These are phyloP conservation scores for Furcifer pardalis DNA, from an alignment of 2,797 vertebrate genomes.

Conservation along the genomic window DNA sequence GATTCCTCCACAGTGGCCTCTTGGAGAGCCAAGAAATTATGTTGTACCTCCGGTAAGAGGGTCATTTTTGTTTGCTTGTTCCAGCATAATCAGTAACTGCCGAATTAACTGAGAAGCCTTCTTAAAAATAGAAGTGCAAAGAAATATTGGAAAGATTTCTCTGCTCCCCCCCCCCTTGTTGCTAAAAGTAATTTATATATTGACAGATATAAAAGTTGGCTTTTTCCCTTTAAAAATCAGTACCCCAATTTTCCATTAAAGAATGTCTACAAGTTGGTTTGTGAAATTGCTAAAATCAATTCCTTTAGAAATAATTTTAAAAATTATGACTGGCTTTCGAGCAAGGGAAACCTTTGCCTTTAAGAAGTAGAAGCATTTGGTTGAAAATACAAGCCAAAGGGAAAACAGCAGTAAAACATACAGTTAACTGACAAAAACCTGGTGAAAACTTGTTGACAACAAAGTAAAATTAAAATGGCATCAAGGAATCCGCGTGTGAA, in stretches of 20 bases:
- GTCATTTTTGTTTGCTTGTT: constrained; percentile 16
- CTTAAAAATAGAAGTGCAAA: background rate
- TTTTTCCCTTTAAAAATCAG: background rate
- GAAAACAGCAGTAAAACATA: background rate
- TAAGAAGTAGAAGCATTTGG: background rate
- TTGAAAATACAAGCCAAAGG: background rate
- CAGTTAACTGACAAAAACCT: background rate
- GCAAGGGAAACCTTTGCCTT: too few relatives aligned
- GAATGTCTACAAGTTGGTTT: background rate
- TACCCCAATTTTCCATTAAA: background rate
- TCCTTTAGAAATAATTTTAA: background rate
- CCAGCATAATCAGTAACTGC: background rate
- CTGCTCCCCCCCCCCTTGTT: background rate
- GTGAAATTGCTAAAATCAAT: background rate
- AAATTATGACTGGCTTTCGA: too few relatives aligned
- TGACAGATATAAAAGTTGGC: background rate
- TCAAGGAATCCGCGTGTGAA: background rate
- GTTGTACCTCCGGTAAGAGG: constrained; percentile 76
- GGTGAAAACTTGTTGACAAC: background rate
- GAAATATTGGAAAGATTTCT: background rate
- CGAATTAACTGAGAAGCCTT: background rate
- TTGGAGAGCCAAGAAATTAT: constrained; percentile 78
- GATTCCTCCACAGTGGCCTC: constrained; percentile 78
- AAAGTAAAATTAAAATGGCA: background rate
- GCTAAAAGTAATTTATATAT: background rate